Conservation (phyloP, 2,113 vertebrate genomes). For the Nestor notabilis region DNA sequence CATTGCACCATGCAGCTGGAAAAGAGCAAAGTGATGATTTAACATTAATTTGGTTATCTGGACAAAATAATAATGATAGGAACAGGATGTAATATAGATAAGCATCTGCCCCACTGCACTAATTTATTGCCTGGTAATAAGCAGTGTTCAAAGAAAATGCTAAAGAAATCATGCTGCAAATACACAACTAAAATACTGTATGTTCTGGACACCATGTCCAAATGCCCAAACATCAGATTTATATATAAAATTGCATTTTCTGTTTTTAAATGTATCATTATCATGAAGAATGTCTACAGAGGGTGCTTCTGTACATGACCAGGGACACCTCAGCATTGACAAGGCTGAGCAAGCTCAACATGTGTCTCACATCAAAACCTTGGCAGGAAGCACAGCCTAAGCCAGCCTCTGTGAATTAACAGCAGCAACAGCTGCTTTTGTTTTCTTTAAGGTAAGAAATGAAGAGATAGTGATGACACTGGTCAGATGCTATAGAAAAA, state of each 20-base stretch:
- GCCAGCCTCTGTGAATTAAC: background rate
- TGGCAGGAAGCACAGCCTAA: background rate
- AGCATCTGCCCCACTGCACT: background rate
- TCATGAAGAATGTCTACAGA: background rate
- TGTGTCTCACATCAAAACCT: background rate
- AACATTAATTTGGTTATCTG: background rate
- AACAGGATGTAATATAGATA: background rate
- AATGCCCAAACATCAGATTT: background rate
- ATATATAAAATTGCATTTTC: background rate
- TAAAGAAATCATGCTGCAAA: background rate
- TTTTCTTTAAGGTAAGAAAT: background rate
- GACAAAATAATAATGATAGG: background rate
- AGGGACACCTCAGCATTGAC: background rate
- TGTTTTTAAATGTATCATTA: background rate
- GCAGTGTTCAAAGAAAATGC: background rate
- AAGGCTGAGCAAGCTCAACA: background rate
- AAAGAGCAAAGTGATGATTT: background rate
- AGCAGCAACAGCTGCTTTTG: background rate
- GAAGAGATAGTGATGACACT: background rate
- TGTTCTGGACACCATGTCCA: background rate
- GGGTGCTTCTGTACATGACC: background rate
- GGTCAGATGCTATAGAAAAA: background rate
- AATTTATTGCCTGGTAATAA: background rate
- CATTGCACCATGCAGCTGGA: conserved; percentile 90
- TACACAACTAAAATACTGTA: background rate